Conservation (phyloP, 2,888 invertebrate genomes). For the Seladonia tumulorum region DNA sequence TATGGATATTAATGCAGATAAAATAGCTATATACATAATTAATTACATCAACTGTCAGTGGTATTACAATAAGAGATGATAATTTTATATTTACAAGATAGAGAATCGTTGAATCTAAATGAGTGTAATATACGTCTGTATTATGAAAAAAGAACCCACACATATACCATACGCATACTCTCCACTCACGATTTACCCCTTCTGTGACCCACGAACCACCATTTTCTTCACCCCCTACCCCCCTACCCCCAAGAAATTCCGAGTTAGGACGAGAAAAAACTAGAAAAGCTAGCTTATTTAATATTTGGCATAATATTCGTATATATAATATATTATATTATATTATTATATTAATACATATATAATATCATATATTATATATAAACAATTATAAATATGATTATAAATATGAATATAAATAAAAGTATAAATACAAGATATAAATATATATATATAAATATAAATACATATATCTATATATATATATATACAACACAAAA, state of each 20-base stretch:
- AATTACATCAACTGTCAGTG: conserved; percentile 80
- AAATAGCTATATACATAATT: conserved; percentile 69
- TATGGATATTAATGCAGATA: conserved; percentile 70
- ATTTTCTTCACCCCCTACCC: conserved; percentile 62
- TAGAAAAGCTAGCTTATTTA: conserved; percentile 82
- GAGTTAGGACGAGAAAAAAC: conserved; percentile 76
- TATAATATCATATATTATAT: conserved; percentile 66
- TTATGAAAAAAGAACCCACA: conserved; percentile 68
- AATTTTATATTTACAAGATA: conserved; percentile 83
- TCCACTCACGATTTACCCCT: conserved; percentile 39
- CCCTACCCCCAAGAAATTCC: conserved; percentile 45
- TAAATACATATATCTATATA: conserved; percentile 57
- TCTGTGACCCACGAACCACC: conserved; percentile 66
- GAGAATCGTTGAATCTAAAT: conserved; percentile 75
- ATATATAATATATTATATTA: conserved; percentile 76
- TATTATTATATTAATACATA: conserved; percentile 65
- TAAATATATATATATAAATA: conserved; percentile 65
- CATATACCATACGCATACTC: conserved; percentile 33
- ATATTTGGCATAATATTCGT: conserved; percentile 82
- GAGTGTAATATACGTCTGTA: conserved; percentile 79
- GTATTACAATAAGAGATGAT: conserved; percentile 82
- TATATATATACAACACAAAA: conserved; percentile 33
- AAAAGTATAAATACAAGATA: conserved; percentile 67
- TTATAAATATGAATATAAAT: conserved; percentile 67
- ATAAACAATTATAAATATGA: conserved; percentile 64